Conservation (phyloP, 2,888 invertebrate genomes). For the Hydrotaea cyrtoneurina region DNA sequence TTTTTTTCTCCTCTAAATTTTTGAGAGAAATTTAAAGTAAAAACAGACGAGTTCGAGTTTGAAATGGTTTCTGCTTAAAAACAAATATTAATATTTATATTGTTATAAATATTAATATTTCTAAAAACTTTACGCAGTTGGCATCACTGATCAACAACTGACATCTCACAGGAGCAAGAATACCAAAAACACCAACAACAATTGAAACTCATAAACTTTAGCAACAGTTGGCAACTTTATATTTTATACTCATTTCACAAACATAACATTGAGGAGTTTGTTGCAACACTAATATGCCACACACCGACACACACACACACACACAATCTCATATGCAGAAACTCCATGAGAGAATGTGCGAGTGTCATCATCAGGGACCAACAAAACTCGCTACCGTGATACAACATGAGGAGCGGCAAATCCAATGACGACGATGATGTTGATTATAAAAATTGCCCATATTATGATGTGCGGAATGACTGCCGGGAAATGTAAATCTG, state of each 20-base stretch:
- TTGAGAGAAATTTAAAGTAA: too few relatives aligned
- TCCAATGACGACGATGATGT: too few relatives aligned
- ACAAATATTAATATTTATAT: too few relatives aligned
- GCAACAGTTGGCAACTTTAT: constrained; percentile 11
- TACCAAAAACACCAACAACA: neutral
- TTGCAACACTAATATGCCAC: neutral
- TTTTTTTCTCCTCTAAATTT: too few relatives aligned
- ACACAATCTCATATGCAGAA: neutral
- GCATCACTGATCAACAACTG: neutral
- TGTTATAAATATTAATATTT: too few relatives aligned
- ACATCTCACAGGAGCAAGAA: neutral
- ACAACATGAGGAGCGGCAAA: neutral
- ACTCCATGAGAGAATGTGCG: neutral
- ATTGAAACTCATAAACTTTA: neutral
- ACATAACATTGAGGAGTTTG: neutral
- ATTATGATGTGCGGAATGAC: neutral
- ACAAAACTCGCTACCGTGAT: neutral
- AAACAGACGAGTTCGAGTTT: too few relatives aligned
- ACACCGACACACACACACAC: too few relatives aligned
- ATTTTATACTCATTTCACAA: constrained; percentile 7
- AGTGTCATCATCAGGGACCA: neutral
- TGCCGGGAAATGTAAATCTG: neutral
- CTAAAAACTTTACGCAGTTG: too few relatives aligned
- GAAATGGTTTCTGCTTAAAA: too few relatives aligned
- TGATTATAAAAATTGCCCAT: neutral